Conservation (phyloP, 1,140 invertebrate species). For the Drosophila triauraria region DNA sequence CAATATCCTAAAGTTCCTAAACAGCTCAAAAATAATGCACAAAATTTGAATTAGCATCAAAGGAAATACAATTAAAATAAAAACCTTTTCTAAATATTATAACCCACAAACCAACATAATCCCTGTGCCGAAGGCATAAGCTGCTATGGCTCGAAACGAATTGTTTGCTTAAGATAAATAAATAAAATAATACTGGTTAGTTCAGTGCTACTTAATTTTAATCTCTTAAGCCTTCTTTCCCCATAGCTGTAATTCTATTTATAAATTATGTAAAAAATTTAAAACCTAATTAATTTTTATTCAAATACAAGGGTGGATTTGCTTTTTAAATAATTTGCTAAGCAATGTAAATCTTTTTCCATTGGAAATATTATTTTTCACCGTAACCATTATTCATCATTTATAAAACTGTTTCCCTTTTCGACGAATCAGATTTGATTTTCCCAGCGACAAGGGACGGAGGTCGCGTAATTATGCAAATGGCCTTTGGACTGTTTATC, state of each 20-base stretch:
- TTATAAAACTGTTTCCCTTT: conserved; percentile 4
- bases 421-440: conserved; percentile 41
- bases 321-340: neutral
- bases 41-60: too few species aligned
- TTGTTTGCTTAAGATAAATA: too few species aligned
- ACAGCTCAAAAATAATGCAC: too few species aligned
- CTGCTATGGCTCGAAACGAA: too few species aligned
- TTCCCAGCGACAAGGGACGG: conserved; percentile 39
- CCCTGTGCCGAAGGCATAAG: too few species aligned
- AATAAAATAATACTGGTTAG: too few species aligned
- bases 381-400: conserved; percentile 20
- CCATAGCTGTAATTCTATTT: neutral
- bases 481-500: conserved; percentile 62
- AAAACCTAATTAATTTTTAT: too few species aligned
- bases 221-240: neutral
- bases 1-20: too few species aligned
- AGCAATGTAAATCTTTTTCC: neutral
- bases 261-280: neutral
- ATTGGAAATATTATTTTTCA: conserved; percentile 2
- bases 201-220: neutral
- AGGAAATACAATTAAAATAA: too few species aligned
- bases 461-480: conserved; percentile 70
- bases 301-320: neutral
- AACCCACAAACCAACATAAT: too few species aligned
- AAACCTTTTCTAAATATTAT: too few species aligned